These are phyloP conservation scores for Sepiola atlantica DNA, from an alignment of 2,888 invertebrate species.

Conservation along the genomic window DNA sequence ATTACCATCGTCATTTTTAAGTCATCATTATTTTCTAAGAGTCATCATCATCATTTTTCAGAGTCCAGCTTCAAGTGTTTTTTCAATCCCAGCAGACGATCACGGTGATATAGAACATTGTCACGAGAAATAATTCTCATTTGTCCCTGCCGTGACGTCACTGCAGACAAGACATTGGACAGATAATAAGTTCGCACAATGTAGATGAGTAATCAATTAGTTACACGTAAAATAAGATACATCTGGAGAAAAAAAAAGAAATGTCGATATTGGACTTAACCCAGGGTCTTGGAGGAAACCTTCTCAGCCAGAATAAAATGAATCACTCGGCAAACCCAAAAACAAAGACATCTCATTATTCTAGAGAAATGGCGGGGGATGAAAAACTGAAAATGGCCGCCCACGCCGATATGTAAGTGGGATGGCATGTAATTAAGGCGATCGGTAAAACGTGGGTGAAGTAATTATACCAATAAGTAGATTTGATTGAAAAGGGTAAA, in stretches of 20 bases:
- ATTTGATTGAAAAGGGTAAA: slow-evolving; percentile 7
- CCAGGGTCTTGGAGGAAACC: not conserved
- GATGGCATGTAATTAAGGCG: not conserved
- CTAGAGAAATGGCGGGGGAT: not conserved
- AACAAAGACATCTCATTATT: not conserved
- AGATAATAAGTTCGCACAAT: no score
- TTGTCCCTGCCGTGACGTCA: no score
- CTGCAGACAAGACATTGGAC: no score
- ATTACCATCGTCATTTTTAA: no score
- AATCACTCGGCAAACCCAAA: not conserved
- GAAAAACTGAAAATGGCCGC: not conserved
- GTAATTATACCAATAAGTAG: slow-evolving; percentile 4
- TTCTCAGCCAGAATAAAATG: not conserved
- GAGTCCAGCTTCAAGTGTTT: no score
- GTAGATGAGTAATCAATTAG: no score
- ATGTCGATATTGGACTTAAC: not conserved
- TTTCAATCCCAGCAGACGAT: no score
- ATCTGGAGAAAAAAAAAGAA: not conserved
- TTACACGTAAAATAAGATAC: not conserved
- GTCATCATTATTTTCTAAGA: no score
- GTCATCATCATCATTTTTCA: no score
- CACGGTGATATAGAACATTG: no score
- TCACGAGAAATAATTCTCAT: no score
- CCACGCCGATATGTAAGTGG: not conserved
- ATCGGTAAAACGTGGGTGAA: not conserved